Evolutionary conservation across 1,140 invertebrate genomes (phyloP), one percentile per base, ranked within the genome.

Genomic region (Acromyrmex heyeri): DNA sequence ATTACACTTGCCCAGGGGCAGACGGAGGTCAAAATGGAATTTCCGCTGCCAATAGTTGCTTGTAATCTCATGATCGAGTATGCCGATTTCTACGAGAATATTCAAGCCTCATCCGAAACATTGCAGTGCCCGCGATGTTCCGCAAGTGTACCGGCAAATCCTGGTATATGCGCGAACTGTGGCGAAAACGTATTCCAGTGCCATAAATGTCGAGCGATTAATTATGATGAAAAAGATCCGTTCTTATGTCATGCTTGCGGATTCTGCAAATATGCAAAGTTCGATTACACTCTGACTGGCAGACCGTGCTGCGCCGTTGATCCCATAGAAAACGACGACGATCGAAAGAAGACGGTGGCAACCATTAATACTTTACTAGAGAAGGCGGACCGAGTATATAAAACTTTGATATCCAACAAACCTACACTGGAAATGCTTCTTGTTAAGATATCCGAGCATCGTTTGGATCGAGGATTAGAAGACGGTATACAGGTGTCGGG

Each of bases 11-110:
- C 98, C 67, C 97, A 98, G 8, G 98, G 98, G 0, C 99, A 99
- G 94, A 98, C 98, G 0, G 99, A 99, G 94, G 97, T 99, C 0
- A 99, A 99, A 95, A 98, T 99, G 75, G 98, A 99, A 94, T 99
- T 99, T 92, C 98, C 98, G 0, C 95, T 99, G 38, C 99, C 99
- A 0, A 99, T 99, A 62, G 98, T 99, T 0, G 99, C 99, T 0
- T 99, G 99, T 92, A 99, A 99, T 95, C 95, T 99, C n/a, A 99
- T 99, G 98, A 98, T 99, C 93, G 99, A 99, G 94, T 99, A 99
- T 95, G 97, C 98, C 0, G 99, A 99, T 92, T 99, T 99, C 94
- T 99, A 99, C 93, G 99, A 99, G 93, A 98, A 97, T 90, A 96
- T 97, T 44, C 96, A 97, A 93, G 96, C 96, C 5, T 96, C 96